Evolutionary conservation across 2,888 invertebrate genomes (phyloP).

Genomic region (Eupithecia abbreviata): DNA sequence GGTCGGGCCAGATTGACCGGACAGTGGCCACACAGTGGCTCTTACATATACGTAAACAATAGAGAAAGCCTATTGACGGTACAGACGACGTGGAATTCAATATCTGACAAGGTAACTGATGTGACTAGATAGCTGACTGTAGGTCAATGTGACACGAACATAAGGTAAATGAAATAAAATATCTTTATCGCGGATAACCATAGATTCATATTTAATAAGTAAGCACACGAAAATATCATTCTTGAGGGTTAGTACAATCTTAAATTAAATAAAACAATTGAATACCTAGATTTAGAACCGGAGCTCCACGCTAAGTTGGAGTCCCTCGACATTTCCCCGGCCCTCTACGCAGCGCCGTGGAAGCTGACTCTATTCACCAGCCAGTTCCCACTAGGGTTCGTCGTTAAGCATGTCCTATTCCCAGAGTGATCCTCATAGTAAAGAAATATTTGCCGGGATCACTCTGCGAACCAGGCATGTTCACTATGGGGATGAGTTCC

Average conservation of each 20-base stretch:
- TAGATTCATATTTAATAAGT: too few relatives aligned
- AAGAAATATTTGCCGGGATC: too few relatives aligned
- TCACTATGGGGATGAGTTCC: too few relatives aligned
- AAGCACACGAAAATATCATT: too few relatives aligned
- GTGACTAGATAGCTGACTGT: too few relatives aligned
- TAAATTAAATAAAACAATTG: too few relatives aligned
- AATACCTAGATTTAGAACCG: constrained; percentile 74
- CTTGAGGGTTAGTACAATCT: too few relatives aligned
- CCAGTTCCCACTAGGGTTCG: constrained; percentile 97
- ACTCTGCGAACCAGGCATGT: too few relatives aligned
- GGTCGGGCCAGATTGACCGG: constrained; percentile 7
- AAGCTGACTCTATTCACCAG: constrained; percentile 97
- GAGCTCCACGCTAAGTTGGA: constrained; percentile 94
- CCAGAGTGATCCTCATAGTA: too few relatives aligned
- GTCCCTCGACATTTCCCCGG: constrained; percentile 94
- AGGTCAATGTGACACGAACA: too few relatives aligned
- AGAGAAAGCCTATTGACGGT: constrained; percentile 7
- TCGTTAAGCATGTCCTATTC: constrained; percentile 79
- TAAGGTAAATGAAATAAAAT: too few relatives aligned
- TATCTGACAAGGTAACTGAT: background rate
- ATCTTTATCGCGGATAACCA: too few relatives aligned
- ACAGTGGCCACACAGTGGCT: constrained; percentile 5
- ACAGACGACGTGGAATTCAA: background rate
- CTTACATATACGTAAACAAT: constrained; percentile 5
- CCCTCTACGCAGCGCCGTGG: constrained; percentile 98